Percentiles rank a stretch among this genome's conserved stretches.
Evolutionary conservation across 2,797 vertebrate species (phyloP).

Genomic region (Pseudochromis fuscus): DNA sequence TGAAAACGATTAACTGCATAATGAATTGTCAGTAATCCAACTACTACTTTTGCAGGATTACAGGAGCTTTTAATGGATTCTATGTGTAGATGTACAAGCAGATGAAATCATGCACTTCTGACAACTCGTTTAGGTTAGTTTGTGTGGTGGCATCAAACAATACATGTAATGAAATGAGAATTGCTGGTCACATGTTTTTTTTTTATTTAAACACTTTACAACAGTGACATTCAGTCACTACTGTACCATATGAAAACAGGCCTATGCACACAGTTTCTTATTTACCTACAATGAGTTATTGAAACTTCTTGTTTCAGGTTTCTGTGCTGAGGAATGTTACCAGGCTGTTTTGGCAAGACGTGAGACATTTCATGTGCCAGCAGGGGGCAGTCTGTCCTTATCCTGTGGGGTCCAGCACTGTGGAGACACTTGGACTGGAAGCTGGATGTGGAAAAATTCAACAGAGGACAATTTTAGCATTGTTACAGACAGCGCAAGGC

Average conservation of each 20-base stretch:
- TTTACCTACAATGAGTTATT: background rate
- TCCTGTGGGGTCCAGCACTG: slow-evolving; percentile 79
- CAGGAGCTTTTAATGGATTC: background rate
- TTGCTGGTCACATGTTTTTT: background rate
- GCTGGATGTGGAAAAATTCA: slow-evolving; percentile 54
- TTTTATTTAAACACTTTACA: background rate
- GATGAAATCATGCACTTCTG: background rate
- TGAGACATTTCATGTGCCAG: background rate
- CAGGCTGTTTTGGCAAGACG: slow-evolving; percentile 44
- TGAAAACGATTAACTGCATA: too few relatives aligned
- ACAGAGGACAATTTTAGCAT: rapidly evolving
- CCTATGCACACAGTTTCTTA: background rate
- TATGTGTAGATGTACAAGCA: background rate
- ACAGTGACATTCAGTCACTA: background rate
- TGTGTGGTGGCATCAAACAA: background rate
- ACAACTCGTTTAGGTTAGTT: background rate
- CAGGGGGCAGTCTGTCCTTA: slow-evolving; percentile 62
- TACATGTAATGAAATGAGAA: background rate
- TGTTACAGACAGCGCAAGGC: slow-evolving; percentile 26
- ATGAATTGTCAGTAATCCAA: too few relatives aligned
- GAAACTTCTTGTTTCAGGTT: slow-evolving; percentile 51
- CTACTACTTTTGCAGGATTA: background rate
- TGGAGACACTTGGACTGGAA: slow-evolving; percentile 60
- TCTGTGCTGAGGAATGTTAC: slow-evolving; percentile 35
- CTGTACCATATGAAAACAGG: background rate